Evolutionary conservation across 2,113 vertebrate genomes (phyloP), one percentile per base, ranked within the genome.

Genomic region (Corapipo altera): DNA sequence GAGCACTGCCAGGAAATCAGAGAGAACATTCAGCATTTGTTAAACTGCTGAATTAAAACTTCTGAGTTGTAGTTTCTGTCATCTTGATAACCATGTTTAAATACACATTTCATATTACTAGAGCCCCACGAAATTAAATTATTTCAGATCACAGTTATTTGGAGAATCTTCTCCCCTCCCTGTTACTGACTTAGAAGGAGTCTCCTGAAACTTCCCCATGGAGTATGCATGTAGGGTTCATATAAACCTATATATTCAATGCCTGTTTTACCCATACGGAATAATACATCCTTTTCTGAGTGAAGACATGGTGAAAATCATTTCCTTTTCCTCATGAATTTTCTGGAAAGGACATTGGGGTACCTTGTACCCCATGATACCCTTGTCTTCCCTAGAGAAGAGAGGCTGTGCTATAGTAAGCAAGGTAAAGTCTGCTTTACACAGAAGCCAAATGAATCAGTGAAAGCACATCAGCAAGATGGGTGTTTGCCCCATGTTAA

Each of bases 331-430:
- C 27, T 54, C 1, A 0, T 33, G 10, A 24, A 44, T 11, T 57
- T 83, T 76, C 28, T 30, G 15, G 32, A 85, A 92, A 64, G 24
- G 13, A 35, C 91, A 64, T 0, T 43, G 9, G 32, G 22, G 28
- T 49, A 17, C 2, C 5, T 44, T 0, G 0, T 28, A 48, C 1
- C 8, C 10, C 4, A 10, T 1, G 3, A 4, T 8, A 73, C 5
- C 35, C 22, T 71, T 41, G 6, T 64, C 28, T 80, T 52, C 44
- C 11, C 28, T 37, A 13, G 0, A 46, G 24, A 64, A 77, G 20
- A 37, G 18, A 83, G 15, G 19, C 2, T 37, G 18, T 59, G 21
- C 54, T 88, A 22, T 5, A 4, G 62, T 75, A 85, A 86, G 22
- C n/a, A 66, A 74, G 43, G 20, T 41, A 7, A 85, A 52, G 4